phyloP scores from a whole-genome alignment of 2,113 vertebrate species.

The Pteronura brasiliensis region DNA sequence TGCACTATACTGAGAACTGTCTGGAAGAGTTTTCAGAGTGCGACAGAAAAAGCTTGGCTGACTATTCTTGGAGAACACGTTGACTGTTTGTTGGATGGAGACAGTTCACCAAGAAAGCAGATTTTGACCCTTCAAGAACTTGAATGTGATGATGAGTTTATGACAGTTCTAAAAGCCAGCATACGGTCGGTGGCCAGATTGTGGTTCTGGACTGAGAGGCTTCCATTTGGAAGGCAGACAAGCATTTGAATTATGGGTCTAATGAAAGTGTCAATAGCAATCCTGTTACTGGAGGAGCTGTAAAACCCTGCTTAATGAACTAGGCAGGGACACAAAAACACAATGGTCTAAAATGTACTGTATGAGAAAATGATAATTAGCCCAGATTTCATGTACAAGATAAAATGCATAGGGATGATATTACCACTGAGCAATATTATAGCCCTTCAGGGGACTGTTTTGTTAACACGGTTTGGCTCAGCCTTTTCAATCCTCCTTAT shows the following conservation, averaged over 20 bases:
- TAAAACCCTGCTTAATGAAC: constrained; percentile 83
- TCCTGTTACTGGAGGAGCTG: constrained; percentile 78
- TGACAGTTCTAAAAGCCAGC: constrained; percentile 70
- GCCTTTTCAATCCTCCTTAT: constrained; percentile 11
- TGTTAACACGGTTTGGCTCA: constrained; percentile 60
- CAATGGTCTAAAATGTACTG: constrained; percentile 77
- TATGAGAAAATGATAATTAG: constrained; percentile 78
- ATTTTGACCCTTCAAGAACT: constrained; percentile 72
- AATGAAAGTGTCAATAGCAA: constrained; percentile 85
- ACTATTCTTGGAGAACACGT: constrained; percentile 59
- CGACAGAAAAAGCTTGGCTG: constrained; percentile 53
- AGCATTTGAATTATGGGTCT: constrained; percentile 78
- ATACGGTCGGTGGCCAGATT: constrained; percentile 67
- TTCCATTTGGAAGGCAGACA: constrained; percentile 73
- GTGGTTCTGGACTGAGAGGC: constrained; percentile 68
- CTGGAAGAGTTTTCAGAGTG: constrained; percentile 53
- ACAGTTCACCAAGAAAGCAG: constrained; percentile 60
- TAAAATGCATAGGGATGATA: constrained; percentile 71
- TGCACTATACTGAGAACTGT: neutral
- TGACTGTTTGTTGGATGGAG: constrained; percentile 61
- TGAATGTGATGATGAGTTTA: constrained; percentile 50
- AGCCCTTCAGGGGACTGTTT: constrained; percentile 62
- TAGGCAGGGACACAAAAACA: constrained; percentile 82
- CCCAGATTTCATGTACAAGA: constrained; percentile 69
- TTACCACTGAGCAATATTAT: constrained; percentile 49